Conservation (phyloP, 2,113 vertebrate genomes). For the Sander vitreus region DNA sequence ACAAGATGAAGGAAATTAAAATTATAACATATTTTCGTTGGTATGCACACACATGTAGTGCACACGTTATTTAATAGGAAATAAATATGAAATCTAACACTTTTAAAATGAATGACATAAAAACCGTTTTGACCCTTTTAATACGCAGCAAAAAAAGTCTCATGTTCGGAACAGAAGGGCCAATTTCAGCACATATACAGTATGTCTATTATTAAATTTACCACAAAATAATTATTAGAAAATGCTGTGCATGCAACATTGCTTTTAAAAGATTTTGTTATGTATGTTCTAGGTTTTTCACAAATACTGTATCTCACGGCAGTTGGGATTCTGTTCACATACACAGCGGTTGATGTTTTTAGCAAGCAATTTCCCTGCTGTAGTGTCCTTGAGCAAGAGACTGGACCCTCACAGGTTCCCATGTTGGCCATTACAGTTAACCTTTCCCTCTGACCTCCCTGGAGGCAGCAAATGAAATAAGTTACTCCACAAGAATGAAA, state of each 20-base stretch:
- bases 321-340: not conserved
- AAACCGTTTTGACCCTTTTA: not conserved
- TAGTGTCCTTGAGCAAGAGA: conserved; percentile 57
- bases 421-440: conserved; percentile 42
- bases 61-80: not conserved
- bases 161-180: not conserved
- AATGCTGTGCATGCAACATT: not conserved
- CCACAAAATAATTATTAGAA: not conserved
- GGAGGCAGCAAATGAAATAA: conserved; percentile 45
- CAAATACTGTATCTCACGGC: not conserved
- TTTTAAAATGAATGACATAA: conserved; percentile 11
- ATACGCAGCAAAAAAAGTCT: not conserved
- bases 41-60: not conserved
- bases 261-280: not conserved
- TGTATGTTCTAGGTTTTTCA: not conserved
- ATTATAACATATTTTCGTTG: conserved; percentile 11
- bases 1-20: conserved; percentile 32
- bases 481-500: conserved; percentile 19
- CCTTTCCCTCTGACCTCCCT: conserved; percentile 53
- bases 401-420: conserved; percentile 32
- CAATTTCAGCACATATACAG: not conserved
- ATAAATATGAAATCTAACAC: not conserved
- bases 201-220: not conserved
- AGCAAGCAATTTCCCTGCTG: conserved; percentile 10
- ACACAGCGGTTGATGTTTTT: not conserved